Evolutionary conservation across 1,140 invertebrate genomes (phyloP).

Genomic region (Rhopalosiphum maidis): DNA sequence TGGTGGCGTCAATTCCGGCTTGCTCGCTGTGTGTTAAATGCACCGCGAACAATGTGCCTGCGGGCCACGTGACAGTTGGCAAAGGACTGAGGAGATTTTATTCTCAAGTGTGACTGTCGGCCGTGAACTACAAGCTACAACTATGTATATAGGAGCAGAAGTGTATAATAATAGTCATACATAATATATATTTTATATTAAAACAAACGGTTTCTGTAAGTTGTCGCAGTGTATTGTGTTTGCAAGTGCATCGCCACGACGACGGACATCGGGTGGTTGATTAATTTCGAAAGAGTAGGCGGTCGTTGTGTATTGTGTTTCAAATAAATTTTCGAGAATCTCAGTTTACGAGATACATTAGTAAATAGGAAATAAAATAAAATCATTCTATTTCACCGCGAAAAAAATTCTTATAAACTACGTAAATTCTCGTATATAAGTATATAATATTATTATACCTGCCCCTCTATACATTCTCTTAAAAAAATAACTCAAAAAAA

Average conservation of each 20-base stretch:
- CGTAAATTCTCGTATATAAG: background rate
- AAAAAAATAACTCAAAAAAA: background rate
- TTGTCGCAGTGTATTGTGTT: background rate
- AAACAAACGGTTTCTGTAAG: background rate
- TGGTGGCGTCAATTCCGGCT: slow-evolving; percentile 31
- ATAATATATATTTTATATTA: background rate
- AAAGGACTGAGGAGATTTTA: slow-evolving; percentile 24
- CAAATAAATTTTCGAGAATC: too few relatives aligned
- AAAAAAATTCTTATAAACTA: background rate
- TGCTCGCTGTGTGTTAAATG: slow-evolving; percentile 39
- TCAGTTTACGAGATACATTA: background rate
- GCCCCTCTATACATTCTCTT: background rate
- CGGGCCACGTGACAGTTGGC: slow-evolving; percentile 49
- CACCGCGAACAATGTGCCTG: slow-evolving; percentile 45
- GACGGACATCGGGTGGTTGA: background rate
- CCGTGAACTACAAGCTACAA: background rate
- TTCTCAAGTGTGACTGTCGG: background rate
- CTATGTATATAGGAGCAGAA: background rate
- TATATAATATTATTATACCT: background rate
- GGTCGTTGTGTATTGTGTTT: background rate
- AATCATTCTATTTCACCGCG: background rate
- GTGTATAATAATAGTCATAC: background rate
- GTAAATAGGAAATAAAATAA: background rate
- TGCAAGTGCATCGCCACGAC: background rate
- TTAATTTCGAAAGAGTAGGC: background rate